Evolutionary conservation across 2,888 invertebrate species (phyloP).

Genomic region (Lasiommata megera): DNA sequence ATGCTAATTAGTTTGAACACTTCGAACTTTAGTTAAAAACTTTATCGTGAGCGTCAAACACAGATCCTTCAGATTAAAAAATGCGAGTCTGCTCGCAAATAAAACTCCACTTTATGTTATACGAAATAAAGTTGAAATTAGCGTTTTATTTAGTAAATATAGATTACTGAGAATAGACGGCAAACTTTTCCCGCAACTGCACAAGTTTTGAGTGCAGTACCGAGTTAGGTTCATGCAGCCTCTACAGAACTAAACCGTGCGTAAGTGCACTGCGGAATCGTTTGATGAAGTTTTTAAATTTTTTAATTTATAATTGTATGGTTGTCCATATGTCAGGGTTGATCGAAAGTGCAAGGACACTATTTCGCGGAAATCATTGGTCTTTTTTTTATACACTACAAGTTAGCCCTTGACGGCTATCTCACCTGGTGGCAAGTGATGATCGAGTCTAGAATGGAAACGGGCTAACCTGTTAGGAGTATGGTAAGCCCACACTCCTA

Average conservation of each 20-base stretch:
- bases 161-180: slow-evolving; percentile 35
- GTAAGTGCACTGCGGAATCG: slow-evolving; percentile 38
- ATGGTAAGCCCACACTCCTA: no score
- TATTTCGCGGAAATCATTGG: no score
- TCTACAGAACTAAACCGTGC: slow-evolving; percentile 39
- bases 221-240: slow-evolving; percentile 28
- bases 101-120: slow-evolving; percentile 12
- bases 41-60: slow-evolving; percentile 30
- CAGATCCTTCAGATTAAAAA: slow-evolving; percentile 11
- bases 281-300: slow-evolving; percentile 37
- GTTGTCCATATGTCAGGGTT: not conserved
- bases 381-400: no score
- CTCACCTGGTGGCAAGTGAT: no score
- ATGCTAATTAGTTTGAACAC: slow-evolving; percentile 30
- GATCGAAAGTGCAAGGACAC: no score
- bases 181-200: slow-evolving; percentile 32
- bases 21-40: slow-evolving; percentile 30
- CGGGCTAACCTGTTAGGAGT: no score
- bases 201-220: slow-evolving; percentile 38
- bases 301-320: slow-evolving; percentile 16
- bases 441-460: no score
- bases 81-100: slow-evolving; percentile 11
- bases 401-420: no score
- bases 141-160: slow-evolving; percentile 23
- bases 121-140: slow-evolving; percentile 27